Evolutionary conservation across 1,140 invertebrate genomes (phyloP), one percentile per base, ranked within the genome.

Genomic region (Sipha flava): DNA sequence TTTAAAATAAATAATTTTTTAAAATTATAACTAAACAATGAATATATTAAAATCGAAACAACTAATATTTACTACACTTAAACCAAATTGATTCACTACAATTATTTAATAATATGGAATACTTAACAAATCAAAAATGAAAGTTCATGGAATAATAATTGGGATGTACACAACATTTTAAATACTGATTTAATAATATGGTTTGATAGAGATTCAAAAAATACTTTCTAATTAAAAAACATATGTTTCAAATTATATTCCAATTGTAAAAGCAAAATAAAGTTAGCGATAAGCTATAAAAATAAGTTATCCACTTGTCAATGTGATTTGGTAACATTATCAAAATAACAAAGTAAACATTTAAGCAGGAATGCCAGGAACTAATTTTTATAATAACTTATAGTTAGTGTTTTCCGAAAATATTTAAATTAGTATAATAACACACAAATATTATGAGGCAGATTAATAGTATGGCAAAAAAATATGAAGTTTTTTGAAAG

Each of bases 361-460:
- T 9, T 14, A 68, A 23, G 40, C 66, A 70, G 16, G 23, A 70
- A 70, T 70, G 66, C 23, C 16, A 70, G 7, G 16, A 43, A 43
- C 12, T 66, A 10, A 40, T 40, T 66, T 66, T 4, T 43, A 23
- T 26, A 21, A 3, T 9, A 16, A 16, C 4, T 14, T 23, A 3
- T 37, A 66, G 43, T 66, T 66, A 66, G 21, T 43, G 12, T 47
- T 29, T 6, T 31, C 7, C 1, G 47, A 45, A 18, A n/a, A 66
- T 12, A 18, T 47, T 40, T 47, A 37, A 12, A 26, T 34, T 37
- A 26, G 26, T 47, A 52, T 23, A 77, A 45, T 57, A 80, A 81
- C 80, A 81, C 80, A 81, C 82, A 81, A 83, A 83, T 81, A 83
- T 66, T 82, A 83, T 83, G 80, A 80, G 80, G 37, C 49, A 57